phyloP scores from a whole-genome alignment of 2,797 vertebrate species.

The Hypotaenidia okinawae region DNA sequence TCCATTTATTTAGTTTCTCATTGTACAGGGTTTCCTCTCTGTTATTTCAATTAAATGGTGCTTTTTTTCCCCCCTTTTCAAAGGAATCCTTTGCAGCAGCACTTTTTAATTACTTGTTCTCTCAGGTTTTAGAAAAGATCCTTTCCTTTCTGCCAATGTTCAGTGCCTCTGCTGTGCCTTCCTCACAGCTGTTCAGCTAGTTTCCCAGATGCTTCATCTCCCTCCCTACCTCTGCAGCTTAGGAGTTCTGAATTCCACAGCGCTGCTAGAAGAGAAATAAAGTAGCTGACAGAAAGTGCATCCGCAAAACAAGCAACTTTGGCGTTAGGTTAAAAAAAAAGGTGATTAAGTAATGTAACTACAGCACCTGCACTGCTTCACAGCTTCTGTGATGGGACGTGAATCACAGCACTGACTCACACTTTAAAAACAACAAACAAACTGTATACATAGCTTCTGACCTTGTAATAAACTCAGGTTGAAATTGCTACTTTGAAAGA shows the following conservation, averaged over 20 bases:
- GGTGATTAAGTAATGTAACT: not conserved
- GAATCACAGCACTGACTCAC: not conserved
- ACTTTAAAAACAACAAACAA: not conserved
- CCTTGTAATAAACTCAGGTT: not conserved
- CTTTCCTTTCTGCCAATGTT: slow-evolving; percentile 7
- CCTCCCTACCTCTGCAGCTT: not conserved
- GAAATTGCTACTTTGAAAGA: not conserved
- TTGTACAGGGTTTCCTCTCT: not conserved
- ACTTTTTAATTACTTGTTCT: not conserved
- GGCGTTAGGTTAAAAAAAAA: not conserved
- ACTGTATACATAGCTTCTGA: not conserved
- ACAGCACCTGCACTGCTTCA: not conserved
- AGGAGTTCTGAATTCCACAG: not conserved
- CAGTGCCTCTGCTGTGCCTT: not conserved
- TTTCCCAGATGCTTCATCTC: not conserved
- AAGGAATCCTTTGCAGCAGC: not conserved
- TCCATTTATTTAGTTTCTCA: not conserved
- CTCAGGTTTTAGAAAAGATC: not conserved
- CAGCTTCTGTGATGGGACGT: not conserved
- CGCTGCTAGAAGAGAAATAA: not conserved
- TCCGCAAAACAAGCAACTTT: not conserved
- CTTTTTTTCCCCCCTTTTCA: not conserved
- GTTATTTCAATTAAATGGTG: not conserved
- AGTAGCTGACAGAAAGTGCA: not conserved
- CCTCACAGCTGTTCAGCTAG: slow-evolving; percentile 13